Base-by-base conservation (phyloP, 2,797 vertebrate genomes). In the Argentina silus region DNA sequence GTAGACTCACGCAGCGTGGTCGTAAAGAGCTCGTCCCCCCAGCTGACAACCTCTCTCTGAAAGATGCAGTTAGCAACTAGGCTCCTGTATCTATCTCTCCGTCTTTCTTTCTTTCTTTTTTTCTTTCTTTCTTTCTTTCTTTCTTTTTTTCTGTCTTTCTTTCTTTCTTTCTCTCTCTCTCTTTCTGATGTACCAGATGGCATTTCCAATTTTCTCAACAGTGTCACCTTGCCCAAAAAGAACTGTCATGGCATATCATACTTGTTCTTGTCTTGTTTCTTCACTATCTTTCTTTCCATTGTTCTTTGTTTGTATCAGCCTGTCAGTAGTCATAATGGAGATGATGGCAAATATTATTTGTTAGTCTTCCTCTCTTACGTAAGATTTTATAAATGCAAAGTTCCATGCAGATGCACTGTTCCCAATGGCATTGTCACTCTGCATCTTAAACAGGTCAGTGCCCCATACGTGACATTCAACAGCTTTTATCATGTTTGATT, bases 1-100 rank as follows among this genome's bases (percentile, higher is more conserved):
- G 86, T 88, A 86, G 82, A 88, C 82, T 89, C 74, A 77, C 60
- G 72, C 85, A 81, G 88, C 83, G 85, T 79, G 82, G 87, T 90
- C 82, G 84, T 90, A 86, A 88, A 86, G 86, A 81, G 73, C 72
- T 86, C 88, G 2, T 85, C 83, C 90, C 78, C 79, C 73, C 80
- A 51, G 80, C 85, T 86, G 87, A 86, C 89, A 85, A 82, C 69
- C 50, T 68, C 67, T 78, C 78, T 78, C 67, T 69, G 79, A 85
- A 47, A 79, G 72, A 87, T 74, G 74, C 43, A 72, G 53, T 80
- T 81, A 75, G 79, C 73, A 73, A 62, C 70, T 76, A 63, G 43
- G 42, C 15, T 63, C 44, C 53, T 67, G 73, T 27, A 73, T 55
- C 7, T 21, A 14, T 21, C 65, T 36, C 65, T 51, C 19, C 1